Percentiles rank a stretch among this genome's conserved stretches.
phyloP scores from a whole-genome alignment of 2,888 invertebrate species.

The Embidobia sp. region DNA sequence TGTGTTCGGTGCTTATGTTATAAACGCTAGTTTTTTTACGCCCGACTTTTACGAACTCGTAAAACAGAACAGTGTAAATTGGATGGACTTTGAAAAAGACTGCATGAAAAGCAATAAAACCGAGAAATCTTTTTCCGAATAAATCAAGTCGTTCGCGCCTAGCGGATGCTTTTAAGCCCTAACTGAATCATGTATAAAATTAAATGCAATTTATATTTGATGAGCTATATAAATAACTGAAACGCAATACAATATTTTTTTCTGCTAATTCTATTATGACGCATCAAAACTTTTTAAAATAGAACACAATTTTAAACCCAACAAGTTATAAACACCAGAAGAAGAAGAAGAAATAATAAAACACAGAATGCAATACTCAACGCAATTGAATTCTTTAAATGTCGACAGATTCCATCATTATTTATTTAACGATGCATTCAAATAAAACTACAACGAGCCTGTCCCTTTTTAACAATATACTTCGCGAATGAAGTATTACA shows the following conservation, averaged over 20 bases:
- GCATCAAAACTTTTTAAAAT: too few relatives aligned
- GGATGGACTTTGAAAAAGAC: slow-evolving; percentile 38
- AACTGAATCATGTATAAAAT: background rate
- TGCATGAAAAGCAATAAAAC: slow-evolving; percentile 24
- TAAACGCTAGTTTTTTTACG: slow-evolving; percentile 12
- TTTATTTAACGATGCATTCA: too few relatives aligned
- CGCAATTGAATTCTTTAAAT: too few relatives aligned
- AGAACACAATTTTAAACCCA: too few relatives aligned
- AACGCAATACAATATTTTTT: background rate
- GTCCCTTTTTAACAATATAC: too few relatives aligned
- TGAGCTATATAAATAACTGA: background rate
- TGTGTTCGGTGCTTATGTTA: slow-evolving; percentile 28
- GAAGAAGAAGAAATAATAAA: too few relatives aligned
- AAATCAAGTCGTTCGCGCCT: slow-evolving; percentile 4
- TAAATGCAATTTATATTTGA: slow-evolving; percentile 9
- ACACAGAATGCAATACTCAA: too few relatives aligned
- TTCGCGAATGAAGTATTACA: background rate
- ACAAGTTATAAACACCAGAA: too few relatives aligned
- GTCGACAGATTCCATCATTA: too few relatives aligned
- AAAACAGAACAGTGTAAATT: slow-evolving; percentile 29
- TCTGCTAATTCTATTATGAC: too few relatives aligned
- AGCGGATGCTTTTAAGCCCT: slow-evolving; percentile 14
- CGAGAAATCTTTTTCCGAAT: slow-evolving; percentile 22
- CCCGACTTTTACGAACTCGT: slow-evolving; percentile 32
- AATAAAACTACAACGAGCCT: too few relatives aligned